Conservation (phyloP, 2,113 vertebrate genomes). For the Tupaia tana region DNA sequence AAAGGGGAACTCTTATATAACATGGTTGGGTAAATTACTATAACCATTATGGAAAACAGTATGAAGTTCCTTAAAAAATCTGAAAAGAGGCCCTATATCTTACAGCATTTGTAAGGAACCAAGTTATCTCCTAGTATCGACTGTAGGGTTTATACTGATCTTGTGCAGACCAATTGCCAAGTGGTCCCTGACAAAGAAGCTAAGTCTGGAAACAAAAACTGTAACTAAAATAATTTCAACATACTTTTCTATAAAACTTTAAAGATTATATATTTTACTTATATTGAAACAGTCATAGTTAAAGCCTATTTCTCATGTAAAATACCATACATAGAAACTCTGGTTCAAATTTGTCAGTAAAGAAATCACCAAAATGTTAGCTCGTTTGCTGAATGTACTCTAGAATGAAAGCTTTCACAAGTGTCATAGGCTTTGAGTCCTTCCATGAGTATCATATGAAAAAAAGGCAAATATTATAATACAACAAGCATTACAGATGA, state of each 20-base stretch:
- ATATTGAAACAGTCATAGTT: not conserved
- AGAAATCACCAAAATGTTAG: not conserved
- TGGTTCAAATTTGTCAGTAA: not conserved
- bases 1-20: no score
- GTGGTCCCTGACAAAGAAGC: constrained; percentile 17
- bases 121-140: not conserved
- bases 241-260: not conserved
- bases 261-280: not conserved
- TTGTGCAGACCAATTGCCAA: not conserved
- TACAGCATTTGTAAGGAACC: not conserved
- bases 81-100: not conserved
- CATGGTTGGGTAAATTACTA: no score
- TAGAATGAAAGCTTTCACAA: not conserved
- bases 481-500: not conserved
- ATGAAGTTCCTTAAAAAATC: no score
- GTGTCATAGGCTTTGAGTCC: not conserved
- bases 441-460: not conserved
- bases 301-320: not conserved
- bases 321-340: constrained; percentile 4
- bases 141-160: not conserved
- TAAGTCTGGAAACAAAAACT: not conserved
- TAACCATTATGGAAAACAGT: no score
- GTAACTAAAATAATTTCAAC: not conserved
- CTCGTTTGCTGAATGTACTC: not conserved
- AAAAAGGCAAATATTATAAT: not conserved